These are phyloP conservation scores for Arizona elegans DNA, from an alignment of 2,113 vertebrate genomes.

Conservation along the genomic window DNA sequence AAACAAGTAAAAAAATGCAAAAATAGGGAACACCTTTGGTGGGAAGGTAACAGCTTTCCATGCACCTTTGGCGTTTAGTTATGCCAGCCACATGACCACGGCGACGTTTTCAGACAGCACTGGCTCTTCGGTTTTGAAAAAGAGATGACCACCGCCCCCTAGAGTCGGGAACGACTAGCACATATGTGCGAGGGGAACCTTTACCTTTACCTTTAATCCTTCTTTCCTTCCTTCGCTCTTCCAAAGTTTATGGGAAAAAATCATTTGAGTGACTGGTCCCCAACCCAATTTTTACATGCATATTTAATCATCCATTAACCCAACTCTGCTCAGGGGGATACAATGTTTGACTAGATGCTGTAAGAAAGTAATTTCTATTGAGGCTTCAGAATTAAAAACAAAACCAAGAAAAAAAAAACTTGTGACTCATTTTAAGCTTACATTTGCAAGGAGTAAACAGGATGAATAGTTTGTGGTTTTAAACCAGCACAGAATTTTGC, in stretches of 20 bases:
- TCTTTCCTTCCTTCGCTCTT: neutral
- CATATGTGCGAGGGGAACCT: too few species aligned
- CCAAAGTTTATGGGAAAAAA: neutral
- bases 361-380: neutral
- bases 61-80: too few species aligned
- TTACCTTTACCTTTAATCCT: too few species aligned
- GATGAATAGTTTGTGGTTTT: neutral
- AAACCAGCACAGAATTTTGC: neutral
- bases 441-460: slow-evolving; percentile 4
- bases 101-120: too few species aligned
- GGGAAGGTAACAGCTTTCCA: too few species aligned
- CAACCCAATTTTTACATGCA: too few species aligned
- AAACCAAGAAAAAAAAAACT: neutral
- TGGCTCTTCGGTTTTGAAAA: too few species aligned
- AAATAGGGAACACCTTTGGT: too few species aligned
- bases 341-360: neutral
- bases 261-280: neutral
- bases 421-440: neutral
- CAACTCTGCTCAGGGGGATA: neutral
- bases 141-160: too few species aligned
- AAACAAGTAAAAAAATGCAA: too few species aligned
- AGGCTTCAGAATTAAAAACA: neutral
- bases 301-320: neutral
- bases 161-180: too few species aligned
- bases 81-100: too few species aligned